Evolutionary conservation across 2,888 invertebrate species (phyloP), one percentile per base, ranked within the genome.

Genomic region (Eupithecia centaureata): DNA sequence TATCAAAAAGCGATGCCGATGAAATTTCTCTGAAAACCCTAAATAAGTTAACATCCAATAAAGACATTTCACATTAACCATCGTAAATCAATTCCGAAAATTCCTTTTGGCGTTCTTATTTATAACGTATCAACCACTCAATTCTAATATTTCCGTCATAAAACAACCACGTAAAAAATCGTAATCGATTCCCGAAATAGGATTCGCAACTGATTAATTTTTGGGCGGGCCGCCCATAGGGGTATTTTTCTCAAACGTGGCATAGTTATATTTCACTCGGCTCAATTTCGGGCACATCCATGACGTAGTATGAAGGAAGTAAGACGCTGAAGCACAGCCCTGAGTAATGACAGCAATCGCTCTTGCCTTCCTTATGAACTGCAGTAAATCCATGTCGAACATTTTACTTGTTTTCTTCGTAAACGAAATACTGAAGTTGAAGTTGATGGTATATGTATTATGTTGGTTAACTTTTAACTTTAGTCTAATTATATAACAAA

Each of bases 371-470:
- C 86, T 89, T 88, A 89, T 89, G 88, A 89, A 89, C 87, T 86
- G 83, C 82, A 86, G 83, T 90, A 87, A 86, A 89, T 90, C 85
- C 82, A 77, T 84, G 86, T 87, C 88, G 85, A 89, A 89, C 88
- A 85, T 87, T 89, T 87, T 83, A 86, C 87, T 89, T 68, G 70
- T 69, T 68, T 62, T 61, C 61, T 68, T 72, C 67, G 66, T 71
- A 67, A 65, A 65, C 65, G 54, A 30, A 56, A 56, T n/a, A 56
- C 54, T 30, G 28, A 56, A 28, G 18, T 56, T 56, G 54, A 30
- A 28, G n/a, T n/a, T 18, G 30, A n/a, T n/a, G 13, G 8, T n/a
- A n/a, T n/a, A n/a, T n/a, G n/a, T 42, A n/a, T 18, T 18, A 38
- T 38, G 38, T 38, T 38, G 30, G 30, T n/a, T 54, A 54, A 30